These are phyloP conservation scores for Pipistrellus nathusii DNA, from an alignment of 2,797 vertebrate genomes.

Conservation along the genomic window DNA sequence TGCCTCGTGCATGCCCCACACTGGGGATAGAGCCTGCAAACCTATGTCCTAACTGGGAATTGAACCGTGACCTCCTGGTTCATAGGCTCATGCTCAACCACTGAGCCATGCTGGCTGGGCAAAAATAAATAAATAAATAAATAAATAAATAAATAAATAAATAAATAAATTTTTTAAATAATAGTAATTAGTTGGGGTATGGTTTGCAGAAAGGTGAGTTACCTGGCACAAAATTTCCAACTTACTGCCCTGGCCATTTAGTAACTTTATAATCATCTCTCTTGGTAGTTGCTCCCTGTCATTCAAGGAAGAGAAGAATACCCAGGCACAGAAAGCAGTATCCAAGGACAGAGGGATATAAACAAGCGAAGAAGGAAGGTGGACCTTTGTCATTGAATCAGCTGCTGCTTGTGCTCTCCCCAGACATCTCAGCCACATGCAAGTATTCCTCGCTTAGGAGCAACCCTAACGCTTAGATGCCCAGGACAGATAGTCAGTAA, in stretches of 20 bases:
- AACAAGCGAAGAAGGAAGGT: neutral
- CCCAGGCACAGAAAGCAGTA: neutral
- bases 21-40: no score
- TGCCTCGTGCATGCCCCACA: no score
- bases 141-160: no score
- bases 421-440: neutral
- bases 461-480: neutral
- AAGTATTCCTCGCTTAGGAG: neutral
- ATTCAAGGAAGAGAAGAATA: constrained; percentile 7
- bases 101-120: no score
- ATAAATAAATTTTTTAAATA: no score
- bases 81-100: no score
- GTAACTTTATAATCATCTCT: neutral
- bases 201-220: neutral
- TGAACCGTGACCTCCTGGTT: no score
- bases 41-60: no score
- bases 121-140: no score
- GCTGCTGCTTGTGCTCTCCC: neutral
- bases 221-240: neutral
- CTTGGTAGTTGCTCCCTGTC: neutral
- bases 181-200: neutral
- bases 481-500: neutral
- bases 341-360: neutral
- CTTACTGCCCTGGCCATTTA: neutral
- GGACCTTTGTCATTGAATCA: neutral